Conservation (phyloP, 1,140 invertebrate genomes). For the Drusus annulatus region DNA sequence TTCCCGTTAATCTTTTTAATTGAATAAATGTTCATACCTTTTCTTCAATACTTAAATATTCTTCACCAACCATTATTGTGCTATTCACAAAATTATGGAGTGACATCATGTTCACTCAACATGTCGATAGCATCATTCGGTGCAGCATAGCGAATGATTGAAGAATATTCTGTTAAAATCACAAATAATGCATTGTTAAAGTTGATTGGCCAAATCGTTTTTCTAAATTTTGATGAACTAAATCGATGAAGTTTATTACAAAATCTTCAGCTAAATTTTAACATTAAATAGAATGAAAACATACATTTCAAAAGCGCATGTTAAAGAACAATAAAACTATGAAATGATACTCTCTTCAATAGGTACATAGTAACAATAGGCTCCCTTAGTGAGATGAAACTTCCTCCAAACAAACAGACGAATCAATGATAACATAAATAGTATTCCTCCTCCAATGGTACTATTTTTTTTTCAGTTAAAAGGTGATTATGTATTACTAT, state of each 20-base stretch:
- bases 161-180: slow-evolving; percentile 51
- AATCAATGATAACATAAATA: too few relatives aligned
- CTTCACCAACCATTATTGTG: background rate
- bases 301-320: background rate
- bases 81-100: slow-evolving; percentile 13
- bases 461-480: background rate
- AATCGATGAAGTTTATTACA: background rate
- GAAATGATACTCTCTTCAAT: too few relatives aligned
- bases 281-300: background rate
- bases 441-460: too few relatives aligned
- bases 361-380: too few relatives aligned
- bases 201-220: background rate
- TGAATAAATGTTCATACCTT: slow-evolving; percentile 31
- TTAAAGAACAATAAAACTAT: background rate
- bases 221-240: background rate
- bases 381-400: too few relatives aligned
- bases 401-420: too few relatives aligned
- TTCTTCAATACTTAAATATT: slow-evolving; percentile 20
- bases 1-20: background rate
- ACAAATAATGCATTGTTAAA: slow-evolving; percentile 16
- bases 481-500: background rate
- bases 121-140: slow-evolving; percentile 50
- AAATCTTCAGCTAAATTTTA: background rate
- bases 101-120: slow-evolving; percentile 36
- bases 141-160: slow-evolving; percentile 51